A percentile compares a stretch with the other conserved stretches of the same genome.
These are phyloP conservation scores for Zaprionus nigranus DNA, from an alignment of 1,140 invertebrate species.

Conservation along the genomic window DNA sequence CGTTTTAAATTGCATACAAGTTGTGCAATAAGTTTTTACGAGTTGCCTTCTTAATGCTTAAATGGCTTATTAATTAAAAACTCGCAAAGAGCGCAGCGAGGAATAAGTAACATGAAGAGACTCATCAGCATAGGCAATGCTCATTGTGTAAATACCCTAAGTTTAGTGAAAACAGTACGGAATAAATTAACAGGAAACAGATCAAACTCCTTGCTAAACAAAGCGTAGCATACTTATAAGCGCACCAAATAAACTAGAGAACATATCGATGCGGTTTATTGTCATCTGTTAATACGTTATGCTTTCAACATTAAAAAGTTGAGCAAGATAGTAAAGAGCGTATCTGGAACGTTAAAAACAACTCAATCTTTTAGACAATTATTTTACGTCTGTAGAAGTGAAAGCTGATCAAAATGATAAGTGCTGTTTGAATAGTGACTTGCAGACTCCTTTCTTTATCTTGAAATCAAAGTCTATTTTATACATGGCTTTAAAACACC, in stretches of 20 bases:
- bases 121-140: neutral
- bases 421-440: too few species aligned
- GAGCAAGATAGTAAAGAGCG: too few species aligned
- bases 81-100: constrained; percentile 5
- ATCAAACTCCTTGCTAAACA: neutral
- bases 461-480: too few species aligned
- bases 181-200: neutral
- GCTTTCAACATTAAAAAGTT: too few species aligned
- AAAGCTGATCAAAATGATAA: too few species aligned
- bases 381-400: too few species aligned
- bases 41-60: constrained; percentile 10
- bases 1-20: constrained; percentile 23
- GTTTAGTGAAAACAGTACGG: neutral
- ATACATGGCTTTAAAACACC: too few species aligned
- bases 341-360: too few species aligned
- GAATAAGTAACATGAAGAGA: neutral
- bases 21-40: constrained; percentile 19
- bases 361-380: too few species aligned
- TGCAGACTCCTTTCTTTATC: neutral
- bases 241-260: neutral
- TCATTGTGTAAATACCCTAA: constrained; percentile 11
- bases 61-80: constrained; percentile 50
- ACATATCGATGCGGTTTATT: too few species aligned
- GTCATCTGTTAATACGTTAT: too few species aligned
- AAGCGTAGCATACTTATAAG: neutral